Percentiles rank a stretch among this genome's conserved stretches.
These are phyloP conservation scores for Taenioides sp. DNA, from an alignment of 2,797 vertebrate species.

Conservation along the genomic window DNA sequence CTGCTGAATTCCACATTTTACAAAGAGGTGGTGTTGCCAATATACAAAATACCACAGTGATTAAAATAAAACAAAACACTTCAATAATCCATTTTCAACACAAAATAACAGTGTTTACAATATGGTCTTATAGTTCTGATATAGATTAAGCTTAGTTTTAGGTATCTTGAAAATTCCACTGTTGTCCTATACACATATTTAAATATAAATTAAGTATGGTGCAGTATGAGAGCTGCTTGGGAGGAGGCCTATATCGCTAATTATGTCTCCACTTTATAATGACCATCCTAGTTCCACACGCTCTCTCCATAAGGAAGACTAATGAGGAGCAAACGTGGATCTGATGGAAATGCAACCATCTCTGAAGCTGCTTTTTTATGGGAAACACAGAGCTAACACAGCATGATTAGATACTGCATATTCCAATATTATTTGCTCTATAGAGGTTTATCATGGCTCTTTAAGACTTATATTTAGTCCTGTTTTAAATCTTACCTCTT, in stretches of 20 bases:
- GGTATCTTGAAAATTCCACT: no score
- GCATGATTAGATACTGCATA: slow-evolving; percentile 12
- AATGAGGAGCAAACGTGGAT: slow-evolving; percentile 39
- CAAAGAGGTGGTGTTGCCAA: no score
- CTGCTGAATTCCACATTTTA: no score
- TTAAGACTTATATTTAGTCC: neutral
- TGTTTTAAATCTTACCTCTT: neutral
- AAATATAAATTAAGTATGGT: slow-evolving; percentile 60
- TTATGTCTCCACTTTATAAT: slow-evolving; percentile 58
- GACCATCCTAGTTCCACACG: slow-evolving; percentile 37
- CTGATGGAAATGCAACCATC: slow-evolving; percentile 27
- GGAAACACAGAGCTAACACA: slow-evolving; percentile 22
- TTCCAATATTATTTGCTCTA: neutral
- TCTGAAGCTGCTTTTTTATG: slow-evolving; percentile 23
- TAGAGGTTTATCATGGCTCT: slow-evolving; percentile 5
- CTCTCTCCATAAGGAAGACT: slow-evolving; percentile 33
- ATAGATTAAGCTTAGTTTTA: no score
- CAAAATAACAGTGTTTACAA: no score
- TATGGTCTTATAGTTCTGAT: no score
- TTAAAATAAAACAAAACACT: no score
- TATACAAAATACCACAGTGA: no score
- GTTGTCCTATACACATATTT: slow-evolving; percentile 51
- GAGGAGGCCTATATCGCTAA: slow-evolving; percentile 44
- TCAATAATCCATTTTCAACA: no score
- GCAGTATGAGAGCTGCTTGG: slow-evolving; percentile 40